These are phyloP conservation scores for Sarcophaga bullata DNA, from an alignment of 1,140 invertebrate species.

Conservation along the genomic window DNA sequence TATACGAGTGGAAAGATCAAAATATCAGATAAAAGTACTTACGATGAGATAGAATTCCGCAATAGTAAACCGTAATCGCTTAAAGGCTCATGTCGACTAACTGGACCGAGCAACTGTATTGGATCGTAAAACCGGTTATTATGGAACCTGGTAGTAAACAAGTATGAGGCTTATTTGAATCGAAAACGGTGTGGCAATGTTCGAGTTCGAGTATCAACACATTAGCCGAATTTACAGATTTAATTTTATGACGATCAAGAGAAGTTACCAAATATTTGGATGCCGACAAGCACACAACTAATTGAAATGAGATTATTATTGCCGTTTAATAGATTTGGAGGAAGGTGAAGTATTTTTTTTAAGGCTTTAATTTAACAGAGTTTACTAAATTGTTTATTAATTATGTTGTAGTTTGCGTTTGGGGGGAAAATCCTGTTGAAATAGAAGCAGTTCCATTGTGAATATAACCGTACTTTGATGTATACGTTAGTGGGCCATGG, in stretches of 20 bases:
- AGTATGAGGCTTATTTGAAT: constrained; percentile 65
- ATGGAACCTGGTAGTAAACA: neutral
- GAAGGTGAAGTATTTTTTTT: neutral
- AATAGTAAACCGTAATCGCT: constrained; percentile 12
- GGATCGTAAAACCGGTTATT: neutral
- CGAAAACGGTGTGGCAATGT: constrained; percentile 83
- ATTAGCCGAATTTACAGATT: constrained; percentile 66
- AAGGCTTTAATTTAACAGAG: neutral
- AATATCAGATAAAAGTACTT: neutral
- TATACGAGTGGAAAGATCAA: neutral
- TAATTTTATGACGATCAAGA: neutral
- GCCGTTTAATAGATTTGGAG: neutral
- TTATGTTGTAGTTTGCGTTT: constrained; percentile 67
- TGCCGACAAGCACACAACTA: no score
- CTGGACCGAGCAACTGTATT: neutral
- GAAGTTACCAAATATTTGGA: neutral
- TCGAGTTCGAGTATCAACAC: constrained; percentile 84
- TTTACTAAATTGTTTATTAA: neutral
- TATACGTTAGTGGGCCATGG: constrained; percentile 89
- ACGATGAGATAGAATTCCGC: neutral
- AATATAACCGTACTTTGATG: constrained; percentile 78
- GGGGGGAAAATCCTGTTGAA: constrained; percentile 78
- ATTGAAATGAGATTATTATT: neutral
- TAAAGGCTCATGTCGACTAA: constrained; percentile 17
- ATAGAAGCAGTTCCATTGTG: constrained; percentile 82